phyloP scores from a whole-genome alignment of 2,113 vertebrate genomes.

The Myiozetetes cayanensis region DNA sequence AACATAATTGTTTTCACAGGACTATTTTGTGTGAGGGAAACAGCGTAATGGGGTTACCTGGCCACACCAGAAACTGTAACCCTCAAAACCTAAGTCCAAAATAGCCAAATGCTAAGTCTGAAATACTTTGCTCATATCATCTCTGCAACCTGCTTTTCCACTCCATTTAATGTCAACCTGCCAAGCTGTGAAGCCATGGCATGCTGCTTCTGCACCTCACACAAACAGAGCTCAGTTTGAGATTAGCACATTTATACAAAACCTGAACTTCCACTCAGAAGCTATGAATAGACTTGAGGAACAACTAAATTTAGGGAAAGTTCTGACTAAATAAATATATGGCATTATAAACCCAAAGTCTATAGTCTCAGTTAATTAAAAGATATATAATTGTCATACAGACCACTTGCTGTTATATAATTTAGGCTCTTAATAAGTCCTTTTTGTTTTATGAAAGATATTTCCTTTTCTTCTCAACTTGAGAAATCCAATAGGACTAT shows the following conservation, averaged over 20 bases:
- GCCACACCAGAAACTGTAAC: background rate
- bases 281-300: background rate
- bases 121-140: background rate
- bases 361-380: background rate
- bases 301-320: background rate
- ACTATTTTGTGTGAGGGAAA: background rate
- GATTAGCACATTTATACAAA: background rate
- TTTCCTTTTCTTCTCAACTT: background rate
- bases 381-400: background rate
- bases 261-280: background rate
- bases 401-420: background rate
- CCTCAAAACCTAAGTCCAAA: background rate
- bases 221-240: background rate
- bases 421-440: background rate
- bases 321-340: background rate
- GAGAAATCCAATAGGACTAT: background rate
- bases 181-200: background rate
- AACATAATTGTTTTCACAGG: background rate
- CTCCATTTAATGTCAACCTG: background rate
- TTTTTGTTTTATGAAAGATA: background rate
- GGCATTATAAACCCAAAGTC: background rate
- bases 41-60: background rate
- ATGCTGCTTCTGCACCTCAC: background rate
- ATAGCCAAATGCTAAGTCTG: background rate
- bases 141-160: background rate